These are phyloP conservation scores for Brienomyrus longianalis DNA, from an alignment of 2,113 vertebrate species.

Conservation along the genomic window DNA sequence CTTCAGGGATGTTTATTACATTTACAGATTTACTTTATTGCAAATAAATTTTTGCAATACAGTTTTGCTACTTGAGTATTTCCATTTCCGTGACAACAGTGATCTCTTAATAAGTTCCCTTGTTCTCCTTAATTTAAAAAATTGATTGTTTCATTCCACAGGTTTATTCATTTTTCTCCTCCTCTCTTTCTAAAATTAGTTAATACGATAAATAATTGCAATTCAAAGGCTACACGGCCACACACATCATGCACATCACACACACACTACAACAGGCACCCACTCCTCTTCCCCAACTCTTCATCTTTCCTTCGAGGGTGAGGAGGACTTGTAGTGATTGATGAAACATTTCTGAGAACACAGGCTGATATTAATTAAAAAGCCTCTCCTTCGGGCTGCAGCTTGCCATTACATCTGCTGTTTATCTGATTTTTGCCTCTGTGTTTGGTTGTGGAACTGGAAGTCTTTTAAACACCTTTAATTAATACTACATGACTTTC, in stretches of 20 bases:
- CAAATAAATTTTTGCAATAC: not conserved
- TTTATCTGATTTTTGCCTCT: not conserved
- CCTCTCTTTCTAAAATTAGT: not conserved
- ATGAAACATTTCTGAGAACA: not conserved
- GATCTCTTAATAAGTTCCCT: not conserved
- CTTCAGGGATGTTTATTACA: not conserved
- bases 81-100: not conserved
- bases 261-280: not conserved
- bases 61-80: not conserved
- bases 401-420: not conserved
- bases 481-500: not conserved
- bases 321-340: not conserved
- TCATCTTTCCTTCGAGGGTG: not conserved
- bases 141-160: not conserved
- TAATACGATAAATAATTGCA: not conserved
- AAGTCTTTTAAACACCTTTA: not conserved
- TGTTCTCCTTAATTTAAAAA: not conserved
- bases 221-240: not conserved
- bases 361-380: not conserved
- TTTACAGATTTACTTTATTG: not conserved
- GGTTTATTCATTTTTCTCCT: not conserved
- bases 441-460: not conserved
- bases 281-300: not conserved
- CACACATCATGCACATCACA: not conserved
- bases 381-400: not conserved